phyloP scores from a whole-genome alignment of 1,140 invertebrate species.

The Drosophila biarmipes region DNA sequence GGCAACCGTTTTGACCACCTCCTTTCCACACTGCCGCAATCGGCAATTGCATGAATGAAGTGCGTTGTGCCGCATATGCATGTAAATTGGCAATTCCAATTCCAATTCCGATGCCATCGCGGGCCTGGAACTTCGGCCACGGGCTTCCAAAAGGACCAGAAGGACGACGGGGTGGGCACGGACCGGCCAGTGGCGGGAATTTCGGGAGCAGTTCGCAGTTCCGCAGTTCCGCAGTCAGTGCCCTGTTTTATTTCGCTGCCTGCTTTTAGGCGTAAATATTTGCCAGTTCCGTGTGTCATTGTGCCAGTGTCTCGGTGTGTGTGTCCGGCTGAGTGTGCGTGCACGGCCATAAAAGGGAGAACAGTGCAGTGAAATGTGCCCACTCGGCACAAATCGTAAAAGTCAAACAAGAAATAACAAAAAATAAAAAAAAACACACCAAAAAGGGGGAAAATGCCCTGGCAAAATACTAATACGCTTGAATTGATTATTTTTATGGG shows the following conservation, averaged over 20 bases:
- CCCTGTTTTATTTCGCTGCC: constrained; percentile 37
- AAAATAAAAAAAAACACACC: not conserved
- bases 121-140: constrained; percentile 26
- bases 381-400: constrained; percentile 33
- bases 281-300: constrained; percentile 17
- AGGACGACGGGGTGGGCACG: not conserved
- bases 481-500: constrained; percentile 12
- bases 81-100: constrained; percentile 77
- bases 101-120: constrained; percentile 64
- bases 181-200: constrained; percentile 19
- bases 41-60: constrained; percentile 73
- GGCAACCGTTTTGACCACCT: not conserved
- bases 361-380: constrained; percentile 28
- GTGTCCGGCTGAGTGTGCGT: constrained; percentile 16
- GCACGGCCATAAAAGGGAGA: constrained; percentile 49
- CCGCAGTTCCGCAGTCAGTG: constrained; percentile 19
- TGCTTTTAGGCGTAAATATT: constrained; percentile 75
- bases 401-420: constrained; percentile 40
- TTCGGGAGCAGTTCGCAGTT: constrained; percentile 21
- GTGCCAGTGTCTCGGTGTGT: not conserved
- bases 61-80: constrained; percentile 75
- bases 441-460: not conserved
- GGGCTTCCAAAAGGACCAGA: not conserved
- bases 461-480: not conserved
- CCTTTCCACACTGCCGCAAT: constrained; percentile 5